Evolutionary conservation across 1,140 invertebrate genomes (phyloP).

Genomic region (Procambarus clarkii): DNA sequence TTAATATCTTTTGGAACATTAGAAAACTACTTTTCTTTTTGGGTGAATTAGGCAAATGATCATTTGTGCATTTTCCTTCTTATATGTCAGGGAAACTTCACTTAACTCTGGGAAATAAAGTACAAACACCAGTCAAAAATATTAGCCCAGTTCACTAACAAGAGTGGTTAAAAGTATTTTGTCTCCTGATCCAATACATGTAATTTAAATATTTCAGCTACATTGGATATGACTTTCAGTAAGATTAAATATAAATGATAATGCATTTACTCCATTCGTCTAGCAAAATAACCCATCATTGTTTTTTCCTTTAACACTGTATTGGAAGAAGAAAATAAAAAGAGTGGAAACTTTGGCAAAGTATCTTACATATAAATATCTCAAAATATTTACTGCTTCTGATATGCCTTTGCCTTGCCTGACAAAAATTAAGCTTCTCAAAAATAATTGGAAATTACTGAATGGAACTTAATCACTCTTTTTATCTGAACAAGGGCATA

Average conservation of each 20-base stretch:
- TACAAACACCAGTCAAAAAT: slow-evolving; percentile 61
- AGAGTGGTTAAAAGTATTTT: slow-evolving; percentile 24
- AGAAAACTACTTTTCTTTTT: background rate
- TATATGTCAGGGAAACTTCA: slow-evolving; percentile 58
- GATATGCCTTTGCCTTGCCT: background rate
- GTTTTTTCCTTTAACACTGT: background rate
- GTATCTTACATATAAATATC: background rate
- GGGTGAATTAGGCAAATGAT: slow-evolving; percentile 5
- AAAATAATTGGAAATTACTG: background rate
- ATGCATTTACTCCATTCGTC: background rate
- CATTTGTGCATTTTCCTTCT: slow-evolving; percentile 48
- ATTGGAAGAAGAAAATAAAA: background rate
- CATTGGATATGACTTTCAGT: background rate
- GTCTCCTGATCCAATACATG: background rate
- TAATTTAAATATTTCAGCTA: too few species aligned
- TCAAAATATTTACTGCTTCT: background rate
- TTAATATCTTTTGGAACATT: background rate
- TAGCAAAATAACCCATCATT: background rate
- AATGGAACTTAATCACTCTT: slow-evolving; percentile 22
- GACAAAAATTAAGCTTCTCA: background rate
- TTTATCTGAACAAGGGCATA: slow-evolving; percentile 18
- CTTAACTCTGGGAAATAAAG: slow-evolving; percentile 60
- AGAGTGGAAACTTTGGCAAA: background rate
- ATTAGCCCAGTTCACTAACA: slow-evolving; percentile 27
- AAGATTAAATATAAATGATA: background rate